phyloP scores from a whole-genome alignment of 2,113 vertebrate species.

The Coptodon bakossiorum region DNA sequence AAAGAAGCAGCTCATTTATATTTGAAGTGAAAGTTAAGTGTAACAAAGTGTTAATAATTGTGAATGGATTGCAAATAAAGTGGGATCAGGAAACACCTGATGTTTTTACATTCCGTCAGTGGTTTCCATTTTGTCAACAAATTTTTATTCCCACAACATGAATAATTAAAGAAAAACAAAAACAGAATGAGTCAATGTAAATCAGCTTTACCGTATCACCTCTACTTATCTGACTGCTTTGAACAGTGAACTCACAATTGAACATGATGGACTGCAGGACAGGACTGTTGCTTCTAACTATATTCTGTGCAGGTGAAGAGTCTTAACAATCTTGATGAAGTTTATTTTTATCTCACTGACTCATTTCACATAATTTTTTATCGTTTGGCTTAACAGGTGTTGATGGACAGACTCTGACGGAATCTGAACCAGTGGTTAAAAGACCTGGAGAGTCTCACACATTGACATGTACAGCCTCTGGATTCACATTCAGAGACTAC shows the following conservation, averaged over 20 bases:
- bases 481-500: rapidly evolving
- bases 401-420: not conserved
- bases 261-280: not conserved
- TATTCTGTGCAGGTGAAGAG: not conserved
- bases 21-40: not conserved
- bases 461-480: not conserved
- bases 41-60: not conserved
- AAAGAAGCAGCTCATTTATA: not conserved
- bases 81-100: not conserved
- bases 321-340: rapidly evolving
- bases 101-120: not conserved
- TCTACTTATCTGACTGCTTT: not conserved
- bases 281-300: not conserved
- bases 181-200: not conserved
- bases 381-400: rapidly evolving
- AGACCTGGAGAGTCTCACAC: not conserved
- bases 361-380: not conserved
- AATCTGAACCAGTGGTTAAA: not conserved
- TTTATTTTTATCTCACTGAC: rapidly evolving
- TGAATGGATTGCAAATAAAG: not conserved
- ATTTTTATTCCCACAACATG: not conserved
- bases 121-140: not conserved
- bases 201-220: not conserved
- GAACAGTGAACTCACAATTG: not conserved
- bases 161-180: not conserved